Percentiles rank a stretch among this genome's conserved stretches.
Conservation (phyloP, 2,797 vertebrate species). For the Lithobates pipiens region DNA sequence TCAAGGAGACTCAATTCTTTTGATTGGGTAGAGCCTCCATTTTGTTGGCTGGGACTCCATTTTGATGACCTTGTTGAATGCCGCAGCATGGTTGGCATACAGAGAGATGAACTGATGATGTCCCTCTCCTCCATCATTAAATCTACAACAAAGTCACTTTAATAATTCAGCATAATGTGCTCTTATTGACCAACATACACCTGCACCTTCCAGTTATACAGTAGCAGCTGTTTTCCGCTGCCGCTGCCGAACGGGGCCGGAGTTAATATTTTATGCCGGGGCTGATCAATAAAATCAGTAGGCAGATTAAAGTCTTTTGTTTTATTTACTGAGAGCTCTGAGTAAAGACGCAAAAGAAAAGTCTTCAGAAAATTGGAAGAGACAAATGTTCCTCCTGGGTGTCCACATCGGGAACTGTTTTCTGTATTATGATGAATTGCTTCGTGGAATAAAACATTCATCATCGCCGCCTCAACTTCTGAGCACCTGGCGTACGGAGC, state of each 20-base stretch:
- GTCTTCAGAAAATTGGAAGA: slow-evolving; percentile 22
- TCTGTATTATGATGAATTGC: slow-evolving; percentile 19
- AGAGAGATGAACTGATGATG: too few relatives aligned
- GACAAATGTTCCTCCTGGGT: slow-evolving; percentile 12
- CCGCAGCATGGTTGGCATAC: too few relatives aligned
- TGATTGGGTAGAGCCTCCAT: too few relatives aligned
- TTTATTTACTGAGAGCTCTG: slow-evolving; percentile 21
- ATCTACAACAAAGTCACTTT: not conserved
- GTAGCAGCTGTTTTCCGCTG: not conserved
- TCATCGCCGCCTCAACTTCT: not conserved
- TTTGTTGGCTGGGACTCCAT: too few relatives aligned
- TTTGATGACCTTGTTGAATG: too few relatives aligned
- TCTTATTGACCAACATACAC: not conserved
- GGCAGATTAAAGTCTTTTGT: slow-evolving; percentile 38
- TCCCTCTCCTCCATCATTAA: not conserved
- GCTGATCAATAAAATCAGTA: slow-evolving; percentile 43
- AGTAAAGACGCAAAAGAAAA: slow-evolving; percentile 1
- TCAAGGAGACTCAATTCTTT: too few relatives aligned
- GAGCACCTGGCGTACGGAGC: not conserved
- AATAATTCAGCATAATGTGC: not conserved
- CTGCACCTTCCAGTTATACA: not conserved
- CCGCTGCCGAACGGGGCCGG: not conserved
- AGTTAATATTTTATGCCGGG: slow-evolving; percentile 54
- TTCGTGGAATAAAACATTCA: not conserved
- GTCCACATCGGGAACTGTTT: not conserved